Conservation (phyloP, 2,888 invertebrate species). For the Eledona agricola region DNA sequence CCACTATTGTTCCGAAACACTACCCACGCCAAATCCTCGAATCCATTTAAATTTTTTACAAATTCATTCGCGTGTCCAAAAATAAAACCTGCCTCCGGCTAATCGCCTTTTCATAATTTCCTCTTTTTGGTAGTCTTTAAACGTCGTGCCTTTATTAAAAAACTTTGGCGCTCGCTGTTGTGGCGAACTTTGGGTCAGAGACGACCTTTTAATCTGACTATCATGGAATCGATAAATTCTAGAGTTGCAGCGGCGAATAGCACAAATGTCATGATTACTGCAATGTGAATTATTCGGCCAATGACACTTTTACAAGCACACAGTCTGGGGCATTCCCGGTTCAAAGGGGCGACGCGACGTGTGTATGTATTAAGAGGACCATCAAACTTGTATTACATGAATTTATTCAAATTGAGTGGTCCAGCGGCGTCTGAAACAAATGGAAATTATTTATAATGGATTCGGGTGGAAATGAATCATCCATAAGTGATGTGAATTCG, state of each 20-base stretch:
- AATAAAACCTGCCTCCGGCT: no score
- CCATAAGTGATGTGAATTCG: slow-evolving; percentile 26
- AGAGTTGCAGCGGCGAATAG: no score
- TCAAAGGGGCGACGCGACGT: slow-evolving; percentile 9
- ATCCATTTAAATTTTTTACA: no score
- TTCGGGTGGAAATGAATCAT: slow-evolving; percentile 28
- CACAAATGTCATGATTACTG: no score
- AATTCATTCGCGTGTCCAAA: no score
- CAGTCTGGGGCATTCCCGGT: slow-evolving; percentile 13
- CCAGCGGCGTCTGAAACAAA: slow-evolving; percentile 5
- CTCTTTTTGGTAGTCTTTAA: no score
- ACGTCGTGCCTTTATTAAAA: slow-evolving; percentile 36
- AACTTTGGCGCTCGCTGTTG: slow-evolving; percentile 30
- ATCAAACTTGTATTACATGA: slow-evolving; percentile 26
- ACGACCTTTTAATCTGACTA: slow-evolving; percentile 26
- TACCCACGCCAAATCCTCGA: slow-evolving; percentile 4
- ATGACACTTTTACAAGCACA: neutral
- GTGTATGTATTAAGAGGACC: slow-evolving; percentile 14
- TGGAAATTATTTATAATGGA: slow-evolving; percentile 22
- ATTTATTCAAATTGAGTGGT: slow-evolving; percentile 24
- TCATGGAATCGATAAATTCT: slow-evolving; percentile 8
- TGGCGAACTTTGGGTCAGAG: slow-evolving; percentile 18
- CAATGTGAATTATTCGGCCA: neutral
- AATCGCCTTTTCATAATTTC: no score
- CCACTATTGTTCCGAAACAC: slow-evolving; percentile 13